A percentile compares a stretch with the other conserved stretches of the same genome.
Conservation (phyloP, 2,113 vertebrate species). For the Charina bottae region DNA sequence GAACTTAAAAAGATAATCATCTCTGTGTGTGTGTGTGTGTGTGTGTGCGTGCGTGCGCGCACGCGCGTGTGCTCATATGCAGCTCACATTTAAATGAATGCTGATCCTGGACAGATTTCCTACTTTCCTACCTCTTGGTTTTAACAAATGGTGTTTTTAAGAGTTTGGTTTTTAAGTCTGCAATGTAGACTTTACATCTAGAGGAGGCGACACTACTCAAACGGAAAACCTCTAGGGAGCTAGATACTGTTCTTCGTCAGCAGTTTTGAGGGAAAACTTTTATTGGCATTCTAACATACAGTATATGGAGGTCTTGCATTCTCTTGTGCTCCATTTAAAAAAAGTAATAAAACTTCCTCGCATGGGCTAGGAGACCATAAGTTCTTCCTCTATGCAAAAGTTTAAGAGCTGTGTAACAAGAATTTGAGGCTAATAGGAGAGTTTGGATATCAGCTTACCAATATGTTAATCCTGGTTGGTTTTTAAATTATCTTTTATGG, state of each 20-base stretch:
- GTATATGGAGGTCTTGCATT: conserved; percentile 49
- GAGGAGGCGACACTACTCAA: conserved; percentile 50
- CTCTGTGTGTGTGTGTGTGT: background rate
- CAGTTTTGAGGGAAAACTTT: conserved; percentile 51
- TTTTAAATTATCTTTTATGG: background rate
- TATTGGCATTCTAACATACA: conserved; percentile 51
- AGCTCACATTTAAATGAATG: conserved; percentile 41
- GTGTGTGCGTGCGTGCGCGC: background rate
- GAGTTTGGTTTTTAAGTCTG: conserved; percentile 44
- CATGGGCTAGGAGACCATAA: background rate
- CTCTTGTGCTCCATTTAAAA: background rate
- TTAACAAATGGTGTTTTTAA: conserved; percentile 32
- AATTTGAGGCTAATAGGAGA: background rate
- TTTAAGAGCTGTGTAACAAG: background rate
- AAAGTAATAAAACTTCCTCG: background rate
- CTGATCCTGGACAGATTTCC: conserved; percentile 26
- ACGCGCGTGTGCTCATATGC: background rate
- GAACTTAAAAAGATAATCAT: conserved; percentile 23
- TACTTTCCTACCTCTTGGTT: background rate
- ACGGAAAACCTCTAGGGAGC: conserved; percentile 42
- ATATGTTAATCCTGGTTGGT: background rate
- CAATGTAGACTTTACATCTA: conserved; percentile 48
- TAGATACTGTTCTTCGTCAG: conserved; percentile 49
- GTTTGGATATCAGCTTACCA: background rate
- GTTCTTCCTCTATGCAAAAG: background rate